Evolutionary conservation across 2,113 vertebrate genomes (phyloP), one percentile per base, ranked within the genome.

Genomic region (Redunca redunca): DNA sequence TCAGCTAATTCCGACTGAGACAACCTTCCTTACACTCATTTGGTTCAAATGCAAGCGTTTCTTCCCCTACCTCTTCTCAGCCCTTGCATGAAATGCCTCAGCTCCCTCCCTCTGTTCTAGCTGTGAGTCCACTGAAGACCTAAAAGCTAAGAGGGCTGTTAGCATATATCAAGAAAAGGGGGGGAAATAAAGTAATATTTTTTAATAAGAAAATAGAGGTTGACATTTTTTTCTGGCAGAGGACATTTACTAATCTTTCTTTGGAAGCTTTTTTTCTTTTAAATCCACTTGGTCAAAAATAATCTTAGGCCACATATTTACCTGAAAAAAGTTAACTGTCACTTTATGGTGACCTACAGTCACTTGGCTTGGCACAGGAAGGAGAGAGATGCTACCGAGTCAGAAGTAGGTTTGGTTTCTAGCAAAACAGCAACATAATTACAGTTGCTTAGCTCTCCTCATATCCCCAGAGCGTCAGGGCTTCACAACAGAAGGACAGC

Each of bases 161-260:
- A 91, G 52, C 36, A 95, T 83, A 36, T 46, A 88, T 64, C 67
- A 95, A 95, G 82, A 30, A 67, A 90, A 95, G 43, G 28, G 33
- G 21, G 13, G 17, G 52, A 50, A 48, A 46, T 33, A 84, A 97
- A 97, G 95, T 80, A 93, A 88, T 88, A 78, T 48, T 77, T 94
- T 96, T 91, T 57, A 91, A 64, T 96, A 94, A 93, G 55, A 92
- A 97, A 95, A 83, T 48, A 87, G 53, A 91, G 57, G 85, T 81
- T 88, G 78, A 71, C 93, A 94, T 97, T 98, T 97, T 96, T 88
- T 95, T 82, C 28, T 83, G 40, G 19, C 48, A 13, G 60, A 93
- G 14, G 67, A 57, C 1, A 0, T 92, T 96, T 94, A 96, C 67
- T 95, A 93, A 97, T 96, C 36, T 95, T 92, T 97, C 77, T 84